Conservation (phyloP, 2,888 invertebrate species). For the Buathra laborator region DNA sequence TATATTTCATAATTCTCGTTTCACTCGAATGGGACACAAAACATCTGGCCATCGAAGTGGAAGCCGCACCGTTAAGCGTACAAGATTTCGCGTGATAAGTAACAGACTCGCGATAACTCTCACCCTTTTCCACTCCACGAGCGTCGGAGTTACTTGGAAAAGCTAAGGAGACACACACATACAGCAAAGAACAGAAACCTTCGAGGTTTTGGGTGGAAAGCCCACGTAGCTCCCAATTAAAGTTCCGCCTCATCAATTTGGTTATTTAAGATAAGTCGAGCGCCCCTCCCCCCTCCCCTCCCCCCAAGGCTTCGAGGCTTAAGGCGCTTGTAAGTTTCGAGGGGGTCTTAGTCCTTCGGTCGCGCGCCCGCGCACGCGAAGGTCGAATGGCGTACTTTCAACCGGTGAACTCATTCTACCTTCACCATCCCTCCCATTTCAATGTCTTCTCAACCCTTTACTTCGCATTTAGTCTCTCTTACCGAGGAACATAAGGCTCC, state of each 20-base stretch:
- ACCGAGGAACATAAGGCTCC: slow-evolving; percentile 55
- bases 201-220: slow-evolving; percentile 33
- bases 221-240: slow-evolving; percentile 71
- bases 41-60: slow-evolving; percentile 20
- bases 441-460: slow-evolving; percentile 53
- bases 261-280: slow-evolving; percentile 75
- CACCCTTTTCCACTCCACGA: slow-evolving; percentile 1
- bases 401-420: slow-evolving; percentile 36
- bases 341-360: slow-evolving; percentile 66
- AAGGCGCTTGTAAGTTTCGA: slow-evolving; percentile 73
- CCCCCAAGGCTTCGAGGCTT: slow-evolving; percentile 68
- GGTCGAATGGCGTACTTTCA: slow-evolving; percentile 59
- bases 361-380: slow-evolving; percentile 51
- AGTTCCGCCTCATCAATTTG: slow-evolving; percentile 75
- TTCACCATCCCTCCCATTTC: slow-evolving; percentile 13
- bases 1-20: not conserved
- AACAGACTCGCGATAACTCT: slow-evolving; percentile 43
- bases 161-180: slow-evolving; percentile 16
- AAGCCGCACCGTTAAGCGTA: slow-evolving; percentile 7
- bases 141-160: slow-evolving; percentile 31
- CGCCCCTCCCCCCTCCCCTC: slow-evolving; percentile 34
- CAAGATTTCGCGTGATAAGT: slow-evolving; percentile 32
- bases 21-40: slow-evolving; percentile 23
- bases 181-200: slow-evolving; percentile 42
- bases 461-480: slow-evolving; percentile 21